phyloP scores from a whole-genome alignment of 2,113 vertebrate species.

The Peromyscus maniculatus region DNA sequence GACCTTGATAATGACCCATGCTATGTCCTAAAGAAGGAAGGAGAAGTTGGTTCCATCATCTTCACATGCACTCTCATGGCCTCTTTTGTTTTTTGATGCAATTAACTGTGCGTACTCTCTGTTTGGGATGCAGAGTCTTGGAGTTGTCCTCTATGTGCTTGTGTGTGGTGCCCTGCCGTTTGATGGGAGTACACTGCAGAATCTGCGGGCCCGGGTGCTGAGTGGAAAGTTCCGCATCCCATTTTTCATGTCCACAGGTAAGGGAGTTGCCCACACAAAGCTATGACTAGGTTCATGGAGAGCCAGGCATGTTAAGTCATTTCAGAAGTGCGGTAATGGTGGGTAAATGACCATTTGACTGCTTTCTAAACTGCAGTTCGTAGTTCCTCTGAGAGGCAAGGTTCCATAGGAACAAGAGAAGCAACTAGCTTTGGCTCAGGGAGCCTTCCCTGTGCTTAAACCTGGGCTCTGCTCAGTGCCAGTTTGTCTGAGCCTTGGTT shows the following conservation, averaged over 20 bases:
- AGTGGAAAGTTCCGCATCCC: constrained; percentile 99
- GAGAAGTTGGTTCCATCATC: neutral
- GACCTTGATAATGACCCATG: neutral
- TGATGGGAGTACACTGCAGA: constrained; percentile 98
- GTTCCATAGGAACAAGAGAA: neutral
- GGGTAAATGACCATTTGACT: neutral
- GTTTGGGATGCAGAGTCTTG: constrained; percentile 91
- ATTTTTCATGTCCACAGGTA: constrained; percentile 99
- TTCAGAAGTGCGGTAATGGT: neutral
- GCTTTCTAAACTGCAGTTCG: neutral
- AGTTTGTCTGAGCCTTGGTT: neutral
- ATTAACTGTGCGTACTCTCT: neutral
- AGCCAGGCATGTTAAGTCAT: neutral
- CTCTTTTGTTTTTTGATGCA: neutral
- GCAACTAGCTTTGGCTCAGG: neutral
- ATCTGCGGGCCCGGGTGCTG: constrained; percentile 96
- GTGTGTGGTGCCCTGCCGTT: constrained; percentile 98
- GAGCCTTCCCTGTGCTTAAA: neutral
- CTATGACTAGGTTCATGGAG: neutral
- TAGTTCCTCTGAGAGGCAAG: neutral
- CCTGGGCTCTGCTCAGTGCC: neutral
- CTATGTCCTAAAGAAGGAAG: neutral
- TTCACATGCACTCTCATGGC: neutral
- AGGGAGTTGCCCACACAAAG: constrained; percentile 51
- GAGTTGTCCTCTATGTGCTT: constrained; percentile 97